phyloP scores from a whole-genome alignment of 2,113 vertebrate species.

The Salvelinus sp. region DNA sequence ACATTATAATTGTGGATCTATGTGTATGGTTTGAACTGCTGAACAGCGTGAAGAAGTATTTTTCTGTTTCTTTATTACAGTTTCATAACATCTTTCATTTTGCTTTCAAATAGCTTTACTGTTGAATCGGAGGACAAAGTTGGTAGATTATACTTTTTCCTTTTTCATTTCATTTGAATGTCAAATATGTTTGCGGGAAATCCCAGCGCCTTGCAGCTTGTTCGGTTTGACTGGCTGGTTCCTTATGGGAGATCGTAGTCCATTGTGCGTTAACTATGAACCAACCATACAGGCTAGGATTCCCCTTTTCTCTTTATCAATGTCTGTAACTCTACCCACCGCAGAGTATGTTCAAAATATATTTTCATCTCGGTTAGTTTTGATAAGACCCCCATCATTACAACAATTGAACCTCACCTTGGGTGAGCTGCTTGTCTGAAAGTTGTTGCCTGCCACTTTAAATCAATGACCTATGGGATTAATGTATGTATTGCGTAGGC shows the following conservation, averaged over 20 bases:
- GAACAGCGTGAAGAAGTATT: neutral
- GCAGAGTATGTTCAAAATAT: neutral
- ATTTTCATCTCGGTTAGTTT: neutral
- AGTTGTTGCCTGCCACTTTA: neutral
- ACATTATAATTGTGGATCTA: neutral
- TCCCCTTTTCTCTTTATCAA: neutral
- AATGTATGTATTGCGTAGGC: neutral
- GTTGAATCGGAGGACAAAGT: neutral
- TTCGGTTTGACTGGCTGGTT: constrained; percentile 14
- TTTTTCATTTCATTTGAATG: constrained; percentile 63
- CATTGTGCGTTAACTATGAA: constrained; percentile 1
- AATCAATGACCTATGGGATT: neutral
- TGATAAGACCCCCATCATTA: neutral
- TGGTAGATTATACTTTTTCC: too few relatives aligned
- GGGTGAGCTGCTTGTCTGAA: neutral
- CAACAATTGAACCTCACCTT: neutral
- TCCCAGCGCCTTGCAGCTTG: constrained; percentile 20
- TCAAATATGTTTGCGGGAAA: constrained; percentile 32
- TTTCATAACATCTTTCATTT: neutral
- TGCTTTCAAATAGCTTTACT: neutral
- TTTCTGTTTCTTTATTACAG: neutral
- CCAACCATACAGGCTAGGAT: neutral
- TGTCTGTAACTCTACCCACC: neutral
- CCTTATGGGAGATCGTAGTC: constrained; percentile 34
- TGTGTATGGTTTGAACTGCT: neutral